A percentile compares a stretch with the other conserved stretches of the same genome.
phyloP scores from a whole-genome alignment of 2,797 vertebrate genomes.

The Menidia menidia region DNA sequence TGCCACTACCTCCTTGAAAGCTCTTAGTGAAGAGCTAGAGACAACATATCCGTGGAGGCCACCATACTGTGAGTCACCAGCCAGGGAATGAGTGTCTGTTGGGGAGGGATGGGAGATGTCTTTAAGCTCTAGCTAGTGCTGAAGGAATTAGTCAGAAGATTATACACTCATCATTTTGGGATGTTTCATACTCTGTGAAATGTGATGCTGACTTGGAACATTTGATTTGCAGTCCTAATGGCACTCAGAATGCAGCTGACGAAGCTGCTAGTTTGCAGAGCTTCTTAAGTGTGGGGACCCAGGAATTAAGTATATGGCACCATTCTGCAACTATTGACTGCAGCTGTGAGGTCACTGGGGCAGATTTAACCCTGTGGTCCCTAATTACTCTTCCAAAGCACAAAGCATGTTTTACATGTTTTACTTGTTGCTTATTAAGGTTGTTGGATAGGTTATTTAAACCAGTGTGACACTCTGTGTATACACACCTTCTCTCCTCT shows the following conservation, averaged over 20 bases:
- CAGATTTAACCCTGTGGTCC: conserved; percentile 65
- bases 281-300: conserved; percentile 79
- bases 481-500: conserved; percentile 21
- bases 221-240: conserved; percentile 83
- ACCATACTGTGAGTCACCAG: conserved; percentile 81
- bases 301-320: conserved; percentile 73
- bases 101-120: conserved; percentile 82
- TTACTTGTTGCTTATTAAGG: conserved; percentile 26
- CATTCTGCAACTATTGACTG: conserved; percentile 72
- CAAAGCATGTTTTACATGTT: conserved; percentile 17
- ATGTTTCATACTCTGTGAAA: conserved; percentile 83
- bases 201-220: conserved; percentile 85
- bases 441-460: conserved; percentile 22
- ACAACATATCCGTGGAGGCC: conserved; percentile 80
- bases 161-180: conserved; percentile 88
- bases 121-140: conserved; percentile 85
- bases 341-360: conserved; percentile 69
- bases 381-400: conserved; percentile 38
- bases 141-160: conserved; percentile 88
- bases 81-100: conserved; percentile 81
- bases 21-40: conserved; percentile 75
- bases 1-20: conserved; percentile 74
- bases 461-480: conserved; percentile 15
- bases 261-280: conserved; percentile 80
- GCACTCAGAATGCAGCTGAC: conserved; percentile 86